A percentile compares a stretch with the other conserved stretches of the same genome.
These are phyloP conservation scores for Drosophila nr. fundita DNA, from an alignment of 2,888 invertebrate genomes.

Conservation along the genomic window DNA sequence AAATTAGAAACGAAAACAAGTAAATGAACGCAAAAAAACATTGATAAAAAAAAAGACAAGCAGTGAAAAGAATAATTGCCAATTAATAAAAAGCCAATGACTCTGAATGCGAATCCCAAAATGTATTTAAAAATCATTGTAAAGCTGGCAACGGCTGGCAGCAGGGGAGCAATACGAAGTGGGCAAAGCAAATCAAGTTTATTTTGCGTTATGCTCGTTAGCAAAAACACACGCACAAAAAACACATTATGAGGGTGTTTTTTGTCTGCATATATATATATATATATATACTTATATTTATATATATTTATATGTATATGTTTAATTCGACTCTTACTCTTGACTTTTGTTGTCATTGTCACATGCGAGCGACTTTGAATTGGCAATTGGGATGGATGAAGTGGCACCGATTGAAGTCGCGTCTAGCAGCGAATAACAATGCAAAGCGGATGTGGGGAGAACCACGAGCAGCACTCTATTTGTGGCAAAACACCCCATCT, in stretches of 20 bases:
- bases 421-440: constrained; percentile 38
- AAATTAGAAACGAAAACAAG: constrained; percentile 47
- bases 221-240: constrained; percentile 17
- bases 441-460: constrained; percentile 52
- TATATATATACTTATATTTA: not conserved
- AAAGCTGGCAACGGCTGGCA: not conserved
- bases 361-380: constrained; percentile 45
- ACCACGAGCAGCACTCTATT: constrained; percentile 8
- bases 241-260: constrained; percentile 65
- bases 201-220: constrained; percentile 62
- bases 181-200: constrained; percentile 62
- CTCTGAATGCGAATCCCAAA: constrained; percentile 37
- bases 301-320: not conserved
- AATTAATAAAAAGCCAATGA: constrained; percentile 72
- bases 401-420: constrained; percentile 13
- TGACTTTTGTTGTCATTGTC: constrained; percentile 35
- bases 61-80: constrained; percentile 71
- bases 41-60: not conserved
- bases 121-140: constrained; percentile 24
- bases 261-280: constrained; percentile 53
- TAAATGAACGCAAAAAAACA: constrained; percentile 12
- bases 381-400: constrained; percentile 31
- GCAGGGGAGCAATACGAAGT: constrained; percentile 36
- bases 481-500: not conserved
- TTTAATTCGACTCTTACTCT: constrained; percentile 52